Base-by-base conservation (phyloP, 2,113 vertebrate species). In the Acinonyx jubatus region DNA sequence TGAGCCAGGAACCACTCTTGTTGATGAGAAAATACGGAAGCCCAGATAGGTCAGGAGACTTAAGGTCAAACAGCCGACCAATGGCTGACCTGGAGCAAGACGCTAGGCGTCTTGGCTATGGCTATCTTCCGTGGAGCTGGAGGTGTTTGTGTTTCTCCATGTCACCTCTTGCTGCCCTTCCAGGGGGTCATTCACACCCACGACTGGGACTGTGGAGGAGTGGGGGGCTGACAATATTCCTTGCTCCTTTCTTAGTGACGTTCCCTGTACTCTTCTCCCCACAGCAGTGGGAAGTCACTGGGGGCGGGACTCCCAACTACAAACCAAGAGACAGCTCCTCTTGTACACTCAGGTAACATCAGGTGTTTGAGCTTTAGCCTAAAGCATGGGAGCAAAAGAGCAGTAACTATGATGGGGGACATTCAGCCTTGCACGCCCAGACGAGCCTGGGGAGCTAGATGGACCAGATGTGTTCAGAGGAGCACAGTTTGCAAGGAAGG, bases 241-340 rank as follows among this genome's bases (percentile, higher is more conserved):
- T 63, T 50, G 18, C 14, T 93, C 68, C 89, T 88, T 93, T 57
- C 85, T 76, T 81, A 10, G 13, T 23, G 41, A 50, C 11, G 11
- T 50, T 90, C 52, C 48, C 19, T 48, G 15, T 0, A 48, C 15
- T 4, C 7, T 71, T 52, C 74, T 85, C 66, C 63, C 55, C 36
- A 33, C 0, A 31, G 83, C 16, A 3, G 16, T 4, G 31, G 12
- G 1, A 41, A 11, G 31, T 16, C 3, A 16, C 0, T 14, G 21
- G n/a, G 36, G 10, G 16, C 3, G 31, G 12, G 0, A 41, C 11
- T 25, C 31, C 31, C 57, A 80, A 21, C 10, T 84, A 66, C 8
- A 63, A 2, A 45, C 5, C 7, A 38, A 83, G 82, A 71, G 45
- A 19, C 15, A 71, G 68, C 63, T 61, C 89, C 66, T 25, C 14